Evolutionary conservation across 2,797 vertebrate species (phyloP), one percentile per base, ranked within the genome.

Genomic region (Enteromius unitaeniatus): DNA sequence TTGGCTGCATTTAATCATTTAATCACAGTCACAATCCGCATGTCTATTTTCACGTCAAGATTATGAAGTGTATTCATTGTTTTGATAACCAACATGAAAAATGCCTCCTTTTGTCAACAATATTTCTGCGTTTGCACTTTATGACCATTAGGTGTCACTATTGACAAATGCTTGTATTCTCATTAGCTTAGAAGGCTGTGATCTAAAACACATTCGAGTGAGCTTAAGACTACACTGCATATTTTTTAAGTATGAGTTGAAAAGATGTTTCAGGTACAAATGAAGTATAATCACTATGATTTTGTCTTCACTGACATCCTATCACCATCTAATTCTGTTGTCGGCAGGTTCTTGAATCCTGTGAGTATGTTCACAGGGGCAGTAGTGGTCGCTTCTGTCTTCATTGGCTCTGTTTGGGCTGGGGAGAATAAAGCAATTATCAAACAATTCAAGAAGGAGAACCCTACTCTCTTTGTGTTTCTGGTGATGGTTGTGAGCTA

Each of bases 331-430:
- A 76, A 82, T 19, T 60, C 53, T 81, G 78, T 45, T 55, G 28
- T 87, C 88, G 79, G 78, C 93, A 99, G 97, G 91, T 95, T 97
- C 86, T 87, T 97, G 91, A 96, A 97, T 85, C 97, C 97, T 21
- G 82, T 96, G 87, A 95, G 95, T 84, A 99, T 97, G 96, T 89
- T 99, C 49, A 95, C 96, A 3, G 97, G 97, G 0, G 93, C 95
- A 65, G 87, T 91, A 0, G 96, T 98, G 89, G 96, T 99, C 84
- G 93, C 95, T 21, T 89, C 93, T 81, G 92, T 98, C 79, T 97
- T 97, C 93, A 67, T 96, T 37, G 95, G 93, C 0, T 97, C 96
- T 0, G 93, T 98, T 86, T 98, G 96, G 96, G 95, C 94, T 0
- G 97, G 94, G 0, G 96, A 97, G 72, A 97, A 99, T 89, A 94